A percentile compares a stretch with the other conserved stretches of the same genome.
Evolutionary conservation across 2,113 vertebrate genomes (phyloP).

Genomic region (Hyperoodon ampullatus): DNA sequence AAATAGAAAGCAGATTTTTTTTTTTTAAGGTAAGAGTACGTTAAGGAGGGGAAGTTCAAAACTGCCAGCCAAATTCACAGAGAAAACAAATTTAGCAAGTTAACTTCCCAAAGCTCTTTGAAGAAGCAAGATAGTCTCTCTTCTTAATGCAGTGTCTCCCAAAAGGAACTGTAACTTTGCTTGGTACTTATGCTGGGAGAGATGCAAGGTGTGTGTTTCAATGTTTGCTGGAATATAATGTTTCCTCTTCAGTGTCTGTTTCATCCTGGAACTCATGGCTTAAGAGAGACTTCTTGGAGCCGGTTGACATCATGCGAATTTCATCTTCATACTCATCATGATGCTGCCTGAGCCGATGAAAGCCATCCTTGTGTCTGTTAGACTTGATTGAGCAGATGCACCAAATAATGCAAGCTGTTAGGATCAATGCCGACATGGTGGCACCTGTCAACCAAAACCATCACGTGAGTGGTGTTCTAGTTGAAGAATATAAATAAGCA

Average conservation of each 20-base stretch:
- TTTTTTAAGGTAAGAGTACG: slow-evolving; percentile 63
- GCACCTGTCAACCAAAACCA: slow-evolving; percentile 87
- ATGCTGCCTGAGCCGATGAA: slow-evolving; percentile 96
- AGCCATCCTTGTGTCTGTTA: slow-evolving; percentile 97
- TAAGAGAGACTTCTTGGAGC: slow-evolving; percentile 97
- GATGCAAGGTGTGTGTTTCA: slow-evolving; percentile 79
- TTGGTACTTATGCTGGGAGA: slow-evolving; percentile 56
- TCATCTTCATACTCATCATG: slow-evolving; percentile 97
- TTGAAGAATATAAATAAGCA: neutral
- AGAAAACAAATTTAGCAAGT: slow-evolving; percentile 77
- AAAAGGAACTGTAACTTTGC: slow-evolving; percentile 70
- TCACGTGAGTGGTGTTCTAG: neutral
- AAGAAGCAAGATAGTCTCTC: slow-evolving; percentile 64
- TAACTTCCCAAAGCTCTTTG: slow-evolving; percentile 77
- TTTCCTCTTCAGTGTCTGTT: slow-evolving; percentile 98
- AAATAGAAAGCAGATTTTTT: slow-evolving; percentile 73
- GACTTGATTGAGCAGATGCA: slow-evolving; percentile 97
- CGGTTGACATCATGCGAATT: slow-evolving; percentile 94
- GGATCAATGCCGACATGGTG: slow-evolving; percentile 94
- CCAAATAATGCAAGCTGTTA: slow-evolving; percentile 98
- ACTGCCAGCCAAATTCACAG: slow-evolving; percentile 76
- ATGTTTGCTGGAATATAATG: slow-evolving; percentile 97
- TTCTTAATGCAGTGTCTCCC: slow-evolving; percentile 68
- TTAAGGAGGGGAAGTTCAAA: slow-evolving; percentile 72
- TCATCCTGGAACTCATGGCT: slow-evolving; percentile 99